Percentiles rank a stretch among this genome's conserved stretches.
phyloP scores from a whole-genome alignment of 2,888 invertebrate genomes.

The Drosophila mercatorum region DNA sequence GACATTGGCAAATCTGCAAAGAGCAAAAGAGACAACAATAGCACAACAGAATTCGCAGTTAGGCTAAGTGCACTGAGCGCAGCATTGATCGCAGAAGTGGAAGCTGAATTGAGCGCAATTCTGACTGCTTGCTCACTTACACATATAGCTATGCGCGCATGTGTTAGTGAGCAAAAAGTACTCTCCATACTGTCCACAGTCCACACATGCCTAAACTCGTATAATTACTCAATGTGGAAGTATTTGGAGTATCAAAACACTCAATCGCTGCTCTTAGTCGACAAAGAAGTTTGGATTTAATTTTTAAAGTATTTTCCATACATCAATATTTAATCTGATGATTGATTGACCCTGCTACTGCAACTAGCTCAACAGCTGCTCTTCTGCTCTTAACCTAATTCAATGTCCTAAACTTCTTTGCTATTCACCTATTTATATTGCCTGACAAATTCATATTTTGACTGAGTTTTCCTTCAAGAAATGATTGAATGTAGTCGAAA shows the following conservation, averaged over 20 bases:
- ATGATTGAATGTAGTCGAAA: slow-evolving; percentile 69
- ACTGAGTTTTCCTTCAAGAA: slow-evolving; percentile 28
- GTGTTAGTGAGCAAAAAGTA: not conserved
- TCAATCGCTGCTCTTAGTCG: no score
- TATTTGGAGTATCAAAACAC: no score
- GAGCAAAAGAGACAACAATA: not conserved
- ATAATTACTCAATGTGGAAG: no score
- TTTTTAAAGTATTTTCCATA: no score
- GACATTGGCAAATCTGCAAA: not conserved
- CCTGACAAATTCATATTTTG: slow-evolving; percentile 6
- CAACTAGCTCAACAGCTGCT: not conserved
- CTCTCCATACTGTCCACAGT: not conserved
- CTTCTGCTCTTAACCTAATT: not conserved
- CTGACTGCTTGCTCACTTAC: not conserved
- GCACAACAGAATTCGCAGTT: not conserved
- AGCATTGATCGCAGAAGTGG: not conserved
- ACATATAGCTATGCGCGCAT: not conserved
- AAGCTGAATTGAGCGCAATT: not conserved
- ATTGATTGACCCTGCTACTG: slow-evolving; percentile 1
- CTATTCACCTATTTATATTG: not conserved
- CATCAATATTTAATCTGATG: not conserved
- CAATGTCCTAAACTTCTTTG: not conserved
- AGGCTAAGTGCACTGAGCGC: not conserved
- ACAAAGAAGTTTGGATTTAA: no score
- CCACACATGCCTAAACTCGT: not conserved